A percentile compares a stretch with the other conserved stretches of the same genome.
Conservation (phyloP, 2,797 vertebrate species). For the Lagothrix lagotricha region DNA sequence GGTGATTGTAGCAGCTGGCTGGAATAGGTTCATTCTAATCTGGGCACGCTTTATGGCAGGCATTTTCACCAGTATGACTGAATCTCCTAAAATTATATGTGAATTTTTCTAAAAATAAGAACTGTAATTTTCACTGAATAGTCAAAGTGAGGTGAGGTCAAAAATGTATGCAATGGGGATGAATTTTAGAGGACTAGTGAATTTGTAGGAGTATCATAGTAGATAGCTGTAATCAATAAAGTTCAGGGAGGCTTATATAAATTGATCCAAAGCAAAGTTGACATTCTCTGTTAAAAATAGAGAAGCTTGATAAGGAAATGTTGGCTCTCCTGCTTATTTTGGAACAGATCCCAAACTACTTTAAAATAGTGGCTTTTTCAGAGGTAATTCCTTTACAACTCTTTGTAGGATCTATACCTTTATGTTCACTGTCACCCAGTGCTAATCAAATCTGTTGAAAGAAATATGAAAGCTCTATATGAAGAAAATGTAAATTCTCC, state of each 20-base stretch:
- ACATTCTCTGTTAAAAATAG: slow-evolving; percentile 4
- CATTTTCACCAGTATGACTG: background rate
- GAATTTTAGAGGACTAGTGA: slow-evolving; percentile 1
- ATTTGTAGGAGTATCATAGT: background rate
- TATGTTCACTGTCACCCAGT: background rate
- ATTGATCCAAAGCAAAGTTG: background rate
- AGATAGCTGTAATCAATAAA: slow-evolving; percentile 18
- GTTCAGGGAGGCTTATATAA: background rate
- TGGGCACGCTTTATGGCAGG: background rate
- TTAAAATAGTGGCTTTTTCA: slow-evolving; percentile 21
- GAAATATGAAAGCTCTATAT: background rate
- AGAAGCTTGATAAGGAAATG: background rate
- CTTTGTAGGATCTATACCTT: background rate
- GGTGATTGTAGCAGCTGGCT: background rate
- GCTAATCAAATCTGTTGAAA: slow-evolving; percentile 15
- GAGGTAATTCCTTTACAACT: background rate
- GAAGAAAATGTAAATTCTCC: background rate
- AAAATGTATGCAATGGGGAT: background rate
- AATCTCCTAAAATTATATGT: background rate
- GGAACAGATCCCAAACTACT: background rate
- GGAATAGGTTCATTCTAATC: background rate
- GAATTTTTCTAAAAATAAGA: slow-evolving; percentile 18
- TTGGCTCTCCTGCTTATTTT: background rate
- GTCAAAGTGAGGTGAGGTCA: background rate
- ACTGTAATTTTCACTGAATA: slow-evolving; percentile 14